These are phyloP conservation scores for Ancistrus triradiatus DNA, from an alignment of 2,113 vertebrate genomes.

Conservation along the genomic window DNA sequence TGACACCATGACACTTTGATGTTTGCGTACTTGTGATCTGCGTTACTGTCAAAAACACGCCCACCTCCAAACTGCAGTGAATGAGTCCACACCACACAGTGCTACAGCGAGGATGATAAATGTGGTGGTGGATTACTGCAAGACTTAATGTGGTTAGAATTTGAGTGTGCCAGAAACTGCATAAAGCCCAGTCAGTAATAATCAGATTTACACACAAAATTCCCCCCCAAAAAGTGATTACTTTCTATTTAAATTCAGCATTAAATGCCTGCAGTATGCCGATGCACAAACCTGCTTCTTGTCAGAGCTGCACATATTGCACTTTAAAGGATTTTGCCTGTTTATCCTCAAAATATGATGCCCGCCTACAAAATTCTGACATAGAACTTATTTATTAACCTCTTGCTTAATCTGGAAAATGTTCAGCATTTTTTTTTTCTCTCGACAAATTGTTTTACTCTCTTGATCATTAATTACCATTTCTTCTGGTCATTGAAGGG, in stretches of 20 bases:
- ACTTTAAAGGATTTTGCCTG: too few relatives aligned
- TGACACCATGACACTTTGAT: background rate
- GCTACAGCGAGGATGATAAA: conserved; percentile 7
- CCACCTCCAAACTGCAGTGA: conserved; percentile 11
- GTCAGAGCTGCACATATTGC: background rate
- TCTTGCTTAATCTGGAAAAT: too few relatives aligned
- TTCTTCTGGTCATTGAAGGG: too few relatives aligned
- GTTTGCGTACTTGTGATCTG: conserved; percentile 4
- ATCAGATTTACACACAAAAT: background rate
- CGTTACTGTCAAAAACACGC: conserved; percentile 11
- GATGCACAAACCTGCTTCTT: background rate
- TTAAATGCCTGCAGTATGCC: background rate
- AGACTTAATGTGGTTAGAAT: conserved; percentile 8
- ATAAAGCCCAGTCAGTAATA: background rate
- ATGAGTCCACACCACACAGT: background rate
- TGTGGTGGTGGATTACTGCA: conserved; percentile 15
- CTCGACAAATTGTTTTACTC: too few relatives aligned
- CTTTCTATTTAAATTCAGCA: background rate
- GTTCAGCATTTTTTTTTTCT: too few relatives aligned
- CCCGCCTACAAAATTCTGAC: too few relatives aligned
- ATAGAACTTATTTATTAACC: too few relatives aligned
- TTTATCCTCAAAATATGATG: too few relatives aligned
- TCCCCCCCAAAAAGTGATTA: background rate
- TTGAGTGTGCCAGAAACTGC: background rate
- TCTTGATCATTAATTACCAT: too few relatives aligned